Evolutionary conservation across 2,888 invertebrate species (phyloP), one percentile per base, ranked within the genome.

Genomic region (Acrocyrtus sp.): DNA sequence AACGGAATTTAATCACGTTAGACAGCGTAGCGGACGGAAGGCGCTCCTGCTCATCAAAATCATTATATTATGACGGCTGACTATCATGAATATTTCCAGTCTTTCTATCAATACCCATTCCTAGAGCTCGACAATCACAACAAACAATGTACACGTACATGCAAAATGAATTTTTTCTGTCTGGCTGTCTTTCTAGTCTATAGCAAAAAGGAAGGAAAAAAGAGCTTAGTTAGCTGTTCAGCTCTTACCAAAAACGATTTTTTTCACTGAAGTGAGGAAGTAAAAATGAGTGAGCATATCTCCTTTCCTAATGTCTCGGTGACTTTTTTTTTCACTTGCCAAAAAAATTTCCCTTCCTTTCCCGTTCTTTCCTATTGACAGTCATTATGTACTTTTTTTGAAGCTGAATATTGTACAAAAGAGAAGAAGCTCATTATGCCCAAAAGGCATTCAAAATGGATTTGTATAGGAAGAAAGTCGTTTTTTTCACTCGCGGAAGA

Each of bases 1-100:
- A 69, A 69, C 56, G 69, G 62, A 69, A 62, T 69, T 62, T 69
- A 69, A 69, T 69, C 69, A 69, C 51, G 50, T 56, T 54, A 69
- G 50, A 69, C 56, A 69, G 62, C n/a, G 50, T 39, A 62, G 62
- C 29, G 21, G 12, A 51, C 4, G 5, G 27, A 6, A 51, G 47
- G 39, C 63, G n/a, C n/a, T n/a, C n/a, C n/a, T n/a, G n/a, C n/a
- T n/a, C n/a, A n/a, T n/a, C n/a, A n/a, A n/a, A n/a, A n/a, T n/a
- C n/a, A n/a, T n/a, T n/a, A n/a, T n/a, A n/a, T n/a, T n/a, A 62
- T 39, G 56, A 53, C 50, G 51, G 62, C 54, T 67, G 61, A 58
- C 34, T 50, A 58, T n/a, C n/a, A n/a, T n/a, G n/a, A n/a, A n/a
- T n/a, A n/a, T n/a, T n/a, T n/a, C n/a, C n/a, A n/a, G n/a, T n/a